Evolutionary conservation across 2,113 vertebrate genomes (phyloP).

Genomic region (Mirounga angustirostris): DNA sequence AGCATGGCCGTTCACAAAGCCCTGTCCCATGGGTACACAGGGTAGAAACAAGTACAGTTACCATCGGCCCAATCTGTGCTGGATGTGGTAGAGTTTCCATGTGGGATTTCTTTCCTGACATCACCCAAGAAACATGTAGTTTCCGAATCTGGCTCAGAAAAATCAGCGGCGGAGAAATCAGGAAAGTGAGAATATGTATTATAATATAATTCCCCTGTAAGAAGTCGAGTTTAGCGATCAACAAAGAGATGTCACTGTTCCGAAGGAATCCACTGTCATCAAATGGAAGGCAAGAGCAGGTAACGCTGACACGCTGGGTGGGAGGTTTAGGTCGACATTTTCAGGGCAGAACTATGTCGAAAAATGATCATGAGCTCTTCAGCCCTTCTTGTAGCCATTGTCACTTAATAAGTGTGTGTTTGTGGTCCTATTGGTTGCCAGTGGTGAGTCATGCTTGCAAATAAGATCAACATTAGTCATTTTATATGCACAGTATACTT

Average conservation of each 20-base stretch:
- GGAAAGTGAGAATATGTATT: background rate
- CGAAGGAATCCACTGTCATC: background rate
- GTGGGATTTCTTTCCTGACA: background rate
- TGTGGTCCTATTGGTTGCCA: background rate
- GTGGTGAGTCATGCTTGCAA: slow-evolving; percentile 58
- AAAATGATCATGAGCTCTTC: background rate
- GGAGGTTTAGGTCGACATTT: background rate
- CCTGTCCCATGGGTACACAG: background rate
- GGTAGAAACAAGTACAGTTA: background rate
- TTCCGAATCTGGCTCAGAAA: background rate
- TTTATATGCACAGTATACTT: slow-evolving; percentile 44
- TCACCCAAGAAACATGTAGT: slow-evolving; percentile 37
- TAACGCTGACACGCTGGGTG: background rate
- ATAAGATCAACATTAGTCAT: slow-evolving; percentile 64
- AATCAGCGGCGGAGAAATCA: background rate
- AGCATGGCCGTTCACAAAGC: background rate
- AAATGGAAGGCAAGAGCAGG: slow-evolving; percentile 1
- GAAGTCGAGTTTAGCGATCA: background rate
- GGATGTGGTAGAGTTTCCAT: background rate
- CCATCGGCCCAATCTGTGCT: background rate
- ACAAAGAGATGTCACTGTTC: background rate
- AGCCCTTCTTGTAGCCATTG: slow-evolving; percentile 21
- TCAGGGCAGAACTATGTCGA: background rate
- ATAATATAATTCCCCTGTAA: background rate
- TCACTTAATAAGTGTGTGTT: slow-evolving; percentile 31